A percentile compares a stretch with the other conserved stretches of the same genome.
These are phyloP conservation scores for Periparus ater DNA, from an alignment of 2,797 vertebrate species.

Conservation along the genomic window DNA sequence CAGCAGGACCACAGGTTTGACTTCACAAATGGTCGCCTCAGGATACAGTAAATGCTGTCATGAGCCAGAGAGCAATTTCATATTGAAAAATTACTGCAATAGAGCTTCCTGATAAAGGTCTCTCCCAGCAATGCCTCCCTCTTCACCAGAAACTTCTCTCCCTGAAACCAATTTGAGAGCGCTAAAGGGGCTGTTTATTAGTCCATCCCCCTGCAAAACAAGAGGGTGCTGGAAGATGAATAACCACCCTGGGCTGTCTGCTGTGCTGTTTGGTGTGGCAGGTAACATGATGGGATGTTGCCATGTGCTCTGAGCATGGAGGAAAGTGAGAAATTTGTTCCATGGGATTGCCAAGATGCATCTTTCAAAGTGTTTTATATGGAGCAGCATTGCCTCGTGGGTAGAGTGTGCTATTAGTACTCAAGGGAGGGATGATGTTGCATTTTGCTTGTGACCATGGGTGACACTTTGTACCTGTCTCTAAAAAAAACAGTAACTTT, in stretches of 20 bases:
- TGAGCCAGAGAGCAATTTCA: conserved; percentile 45
- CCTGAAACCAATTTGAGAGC: neutral
- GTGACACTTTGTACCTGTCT: neutral
- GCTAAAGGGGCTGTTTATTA: conserved; percentile 31
- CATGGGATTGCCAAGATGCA: neutral
- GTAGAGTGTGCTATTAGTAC: neutral
- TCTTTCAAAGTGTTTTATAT: neutral
- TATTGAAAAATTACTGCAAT: conserved; percentile 64
- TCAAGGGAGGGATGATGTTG: neutral
- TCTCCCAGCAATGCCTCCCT: neutral
- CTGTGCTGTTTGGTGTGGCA: neutral
- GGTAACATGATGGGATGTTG: neutral
- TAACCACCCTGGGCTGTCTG: neutral
- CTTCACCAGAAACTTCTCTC: neutral
- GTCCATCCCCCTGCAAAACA: neutral
- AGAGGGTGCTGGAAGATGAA: neutral
- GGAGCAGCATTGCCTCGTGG: neutral
- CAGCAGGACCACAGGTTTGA: conserved; percentile 21
- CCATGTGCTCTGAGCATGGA: neutral
- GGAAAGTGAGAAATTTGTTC: neutral
- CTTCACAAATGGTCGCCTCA: conserved; percentile 55
- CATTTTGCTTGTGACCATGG: neutral
- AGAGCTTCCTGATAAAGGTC: conserved; percentile 24
- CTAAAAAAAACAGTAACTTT: fast-evolving
- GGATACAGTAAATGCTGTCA: conserved; percentile 60